A percentile compares a stretch with the other conserved stretches of the same genome.
Conservation (phyloP, 2,797 vertebrate genomes). For the Gymnothorax javanicus region DNA sequence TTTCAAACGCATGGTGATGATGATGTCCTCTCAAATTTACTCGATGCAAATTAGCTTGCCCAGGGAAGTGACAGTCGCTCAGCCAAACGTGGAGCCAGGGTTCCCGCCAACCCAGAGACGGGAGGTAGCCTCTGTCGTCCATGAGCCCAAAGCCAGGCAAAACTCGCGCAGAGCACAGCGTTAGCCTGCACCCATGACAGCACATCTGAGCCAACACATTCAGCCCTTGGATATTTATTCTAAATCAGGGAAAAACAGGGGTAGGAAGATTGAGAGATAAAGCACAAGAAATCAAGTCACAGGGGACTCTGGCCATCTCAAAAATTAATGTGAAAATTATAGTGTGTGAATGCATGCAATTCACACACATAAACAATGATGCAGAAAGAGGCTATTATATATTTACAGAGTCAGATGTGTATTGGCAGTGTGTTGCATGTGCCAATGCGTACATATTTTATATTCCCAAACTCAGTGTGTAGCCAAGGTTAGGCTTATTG, state of each 20-base stretch:
- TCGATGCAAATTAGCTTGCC: constrained; percentile 5
- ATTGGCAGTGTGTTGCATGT: background rate
- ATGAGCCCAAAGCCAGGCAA: background rate
- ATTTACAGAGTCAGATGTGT: background rate
- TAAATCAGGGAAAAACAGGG: background rate
- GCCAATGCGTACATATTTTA: too few species aligned
- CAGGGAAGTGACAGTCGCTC: constrained; percentile 10
- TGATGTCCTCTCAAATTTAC: constrained; percentile 23
- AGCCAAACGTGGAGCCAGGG: background rate
- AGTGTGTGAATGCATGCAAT: background rate
- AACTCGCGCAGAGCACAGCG: background rate
- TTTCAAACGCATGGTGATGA: background rate
- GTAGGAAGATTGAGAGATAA: background rate
- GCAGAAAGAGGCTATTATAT: background rate
- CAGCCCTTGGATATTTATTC: constrained; percentile 25
- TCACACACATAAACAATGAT: background rate
- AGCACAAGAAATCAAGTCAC: background rate
- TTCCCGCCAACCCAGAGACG: background rate
- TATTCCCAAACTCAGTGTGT: background rate
- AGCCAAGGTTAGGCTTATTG: background rate
- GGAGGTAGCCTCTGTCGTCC: background rate
- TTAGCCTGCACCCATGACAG: background rate
- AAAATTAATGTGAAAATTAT: background rate
- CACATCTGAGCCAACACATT: constrained; percentile 16
- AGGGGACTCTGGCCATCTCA: background rate